phyloP scores from a whole-genome alignment of 2,888 invertebrate species.

The Synanthedon vespiformis region DNA sequence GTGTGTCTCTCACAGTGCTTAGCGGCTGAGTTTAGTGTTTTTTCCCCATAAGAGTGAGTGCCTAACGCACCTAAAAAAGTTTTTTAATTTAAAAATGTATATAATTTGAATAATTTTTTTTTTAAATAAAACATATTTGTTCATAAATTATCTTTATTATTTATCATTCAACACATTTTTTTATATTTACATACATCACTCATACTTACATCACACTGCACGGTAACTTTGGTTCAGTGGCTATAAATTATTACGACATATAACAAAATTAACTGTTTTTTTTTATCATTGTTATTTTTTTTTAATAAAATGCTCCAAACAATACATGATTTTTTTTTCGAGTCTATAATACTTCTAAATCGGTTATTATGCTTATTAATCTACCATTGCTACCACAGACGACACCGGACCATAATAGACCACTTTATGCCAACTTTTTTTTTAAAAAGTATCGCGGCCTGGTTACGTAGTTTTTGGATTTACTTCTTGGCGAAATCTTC shows the following conservation, averaged over 20 bases:
- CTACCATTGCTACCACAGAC: background rate
- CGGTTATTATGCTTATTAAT: background rate
- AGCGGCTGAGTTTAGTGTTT: too few relatives aligned
- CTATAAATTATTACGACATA: background rate
- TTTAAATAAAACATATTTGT: background rate
- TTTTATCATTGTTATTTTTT: too few relatives aligned
- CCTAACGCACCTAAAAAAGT: too few relatives aligned
- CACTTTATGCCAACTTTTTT: background rate
- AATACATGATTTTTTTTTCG: background rate
- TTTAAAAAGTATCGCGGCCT: background rate
- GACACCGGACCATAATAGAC: background rate
- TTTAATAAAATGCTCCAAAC: background rate
- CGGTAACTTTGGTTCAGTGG: background rate
- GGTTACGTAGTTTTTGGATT: conserved; percentile 5
- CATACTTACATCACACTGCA: conserved; percentile 1
- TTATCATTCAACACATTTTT: too few relatives aligned
- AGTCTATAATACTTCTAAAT: background rate
- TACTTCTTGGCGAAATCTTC: conserved; percentile 86
- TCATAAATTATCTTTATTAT: too few relatives aligned
- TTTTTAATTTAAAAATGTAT: too few relatives aligned
- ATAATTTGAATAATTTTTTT: too few relatives aligned
- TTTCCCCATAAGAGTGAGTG: too few relatives aligned
- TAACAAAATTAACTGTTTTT: too few relatives aligned
- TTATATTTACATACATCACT: conserved; percentile 8
- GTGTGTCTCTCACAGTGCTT: too few relatives aligned